These are phyloP conservation scores for Raja brachyura DNA, from an alignment of 2,113 vertebrate species.

Conservation along the genomic window DNA sequence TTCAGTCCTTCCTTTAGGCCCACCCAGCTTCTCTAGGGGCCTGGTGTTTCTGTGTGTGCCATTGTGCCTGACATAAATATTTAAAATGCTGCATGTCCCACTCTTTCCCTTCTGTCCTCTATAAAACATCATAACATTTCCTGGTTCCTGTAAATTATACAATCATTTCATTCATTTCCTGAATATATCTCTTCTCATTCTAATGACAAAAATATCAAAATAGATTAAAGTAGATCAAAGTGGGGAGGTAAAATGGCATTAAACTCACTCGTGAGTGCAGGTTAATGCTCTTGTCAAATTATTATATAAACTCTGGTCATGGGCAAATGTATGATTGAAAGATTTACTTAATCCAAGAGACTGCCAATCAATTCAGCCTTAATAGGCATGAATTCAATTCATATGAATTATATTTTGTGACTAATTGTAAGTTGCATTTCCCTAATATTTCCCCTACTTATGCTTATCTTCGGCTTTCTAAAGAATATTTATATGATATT, in stretches of 20 bases:
- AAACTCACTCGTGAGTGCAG: not conserved
- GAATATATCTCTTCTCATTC: not conserved
- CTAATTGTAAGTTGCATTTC: not conserved
- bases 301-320: not conserved
- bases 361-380: not conserved
- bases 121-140: not conserved
- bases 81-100: not conserved
- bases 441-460: not conserved
- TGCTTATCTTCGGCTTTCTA: not conserved
- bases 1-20: not conserved
- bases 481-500: not conserved
- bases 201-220: not conserved
- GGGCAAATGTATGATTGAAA: not conserved
- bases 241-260: not conserved
- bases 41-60: not conserved
- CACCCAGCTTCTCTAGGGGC: not conserved
- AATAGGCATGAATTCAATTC: slow-evolving; percentile 16
- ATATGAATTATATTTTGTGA: slow-evolving; percentile 1
- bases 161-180: not conserved
- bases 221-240: not conserved
- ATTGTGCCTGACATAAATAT: not conserved
- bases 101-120: not conserved
- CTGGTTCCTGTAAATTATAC: not conserved
- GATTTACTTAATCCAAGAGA: not conserved
- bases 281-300: not conserved